Base-by-base conservation (phyloP, 1,140 invertebrate species). In the Drosophila miranda region DNA sequence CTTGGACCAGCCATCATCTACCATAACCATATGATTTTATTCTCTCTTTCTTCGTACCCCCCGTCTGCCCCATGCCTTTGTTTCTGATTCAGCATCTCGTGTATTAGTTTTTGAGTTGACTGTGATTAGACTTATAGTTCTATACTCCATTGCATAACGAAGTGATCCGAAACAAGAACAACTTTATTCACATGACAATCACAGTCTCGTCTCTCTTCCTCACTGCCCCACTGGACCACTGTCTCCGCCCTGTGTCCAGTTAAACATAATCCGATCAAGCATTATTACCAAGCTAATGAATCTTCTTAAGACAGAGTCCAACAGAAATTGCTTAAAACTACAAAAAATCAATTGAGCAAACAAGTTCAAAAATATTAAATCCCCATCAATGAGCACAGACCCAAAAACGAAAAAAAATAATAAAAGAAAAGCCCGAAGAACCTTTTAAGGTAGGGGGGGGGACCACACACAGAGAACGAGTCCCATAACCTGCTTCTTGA, bases 241-340 rank as follows among this genome's bases (percentile, higher is more conserved):
- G 23, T 41, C 16, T 46, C 26, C 21, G 41, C 67, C 30, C 26
- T 19, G 14, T 8, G 49, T 72, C 69, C 69, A 73, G 48, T 64
- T 56, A 56, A 71, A 54, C 82, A 72, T 86, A 86, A 86, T 86
- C 82, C 82, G 75, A 82, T 86, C 83, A 82, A 58, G 63, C 72
- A 84, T 86, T 86, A 86, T 86, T 86, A 76, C 82, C 82, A 67
- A 82, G 70, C 82, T 86, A 86, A 87, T 86, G 82, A 86, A 86
- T 86, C 83, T 86, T 78, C 78, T 78, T 87, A 77, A 81, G 67
- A 64, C 72, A 63, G 77, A 69, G 41, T 59, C 34, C 34, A 6
- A 56, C 55, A 42, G 59, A 74, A 56, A 44, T 70, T 59, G 11
- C 71, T 60, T 50, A 42, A 57, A 60, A 48, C 62, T 62, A 78